These are phyloP conservation scores for Berghia stephanieae DNA, from an alignment of 1,140 invertebrate species.

Conservation along the genomic window DNA sequence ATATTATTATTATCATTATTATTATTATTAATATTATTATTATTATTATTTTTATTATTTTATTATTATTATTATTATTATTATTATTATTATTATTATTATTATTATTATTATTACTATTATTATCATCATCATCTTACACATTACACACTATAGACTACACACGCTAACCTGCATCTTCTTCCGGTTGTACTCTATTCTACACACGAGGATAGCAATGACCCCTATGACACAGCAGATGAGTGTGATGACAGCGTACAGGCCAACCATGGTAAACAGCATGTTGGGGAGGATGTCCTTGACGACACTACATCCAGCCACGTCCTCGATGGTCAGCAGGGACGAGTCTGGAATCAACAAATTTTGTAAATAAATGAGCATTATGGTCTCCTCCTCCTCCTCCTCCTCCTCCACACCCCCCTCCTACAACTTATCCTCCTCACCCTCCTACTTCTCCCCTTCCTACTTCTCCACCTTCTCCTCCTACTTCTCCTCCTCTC, in stretches of 20 bases:
- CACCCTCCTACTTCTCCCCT: not conserved
- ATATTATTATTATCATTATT: no score
- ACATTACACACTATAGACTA: no score
- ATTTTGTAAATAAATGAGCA: not conserved
- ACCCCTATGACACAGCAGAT: not conserved
- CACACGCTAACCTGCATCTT: constrained; percentile 8
- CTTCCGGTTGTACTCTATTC: not conserved
- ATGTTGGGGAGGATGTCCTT: not conserved
- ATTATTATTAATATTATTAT: no score
- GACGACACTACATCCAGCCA: not conserved
- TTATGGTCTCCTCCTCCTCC: not conserved
- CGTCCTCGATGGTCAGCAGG: not conserved
- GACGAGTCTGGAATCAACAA: not conserved
- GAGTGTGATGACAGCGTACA: not conserved
- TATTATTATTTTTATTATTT: no score
- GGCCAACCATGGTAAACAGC: constrained; percentile 11
- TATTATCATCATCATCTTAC: no score
- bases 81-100: no score
- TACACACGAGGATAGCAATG: constrained; percentile 10
- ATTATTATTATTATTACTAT: no score
- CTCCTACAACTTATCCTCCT: not conserved
- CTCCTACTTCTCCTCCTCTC: no score
- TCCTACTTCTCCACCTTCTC: not conserved
- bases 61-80: no score
- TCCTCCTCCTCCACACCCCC: no score